phyloP scores from a whole-genome alignment of 2,113 vertebrate species.

The Salminus brasiliensis region DNA sequence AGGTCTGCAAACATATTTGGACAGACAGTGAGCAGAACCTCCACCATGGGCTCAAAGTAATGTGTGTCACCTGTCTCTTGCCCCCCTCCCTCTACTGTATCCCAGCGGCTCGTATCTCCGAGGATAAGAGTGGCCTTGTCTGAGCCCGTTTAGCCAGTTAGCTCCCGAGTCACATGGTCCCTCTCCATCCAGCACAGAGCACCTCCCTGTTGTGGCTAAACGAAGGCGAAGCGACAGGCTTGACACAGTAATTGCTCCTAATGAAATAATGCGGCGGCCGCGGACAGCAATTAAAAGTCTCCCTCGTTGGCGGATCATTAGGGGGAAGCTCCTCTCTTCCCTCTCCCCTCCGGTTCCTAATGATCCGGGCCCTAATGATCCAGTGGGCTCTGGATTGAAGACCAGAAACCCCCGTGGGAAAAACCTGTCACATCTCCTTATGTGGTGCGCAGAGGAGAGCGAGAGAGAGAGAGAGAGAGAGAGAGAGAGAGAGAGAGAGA shows the following conservation, averaged over 20 bases:
- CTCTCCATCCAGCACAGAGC: conserved; percentile 60
- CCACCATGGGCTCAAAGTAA: too few relatives aligned
- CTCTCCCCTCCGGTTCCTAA: conserved; percentile 73
- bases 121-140: conserved; percentile 39
- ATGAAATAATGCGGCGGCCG: conserved; percentile 77
- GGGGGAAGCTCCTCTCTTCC: conserved; percentile 68
- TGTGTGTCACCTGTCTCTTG: too few relatives aligned
- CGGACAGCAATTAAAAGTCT: conserved; percentile 80
- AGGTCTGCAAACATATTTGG: too few relatives aligned
- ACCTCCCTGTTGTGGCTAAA: conserved; percentile 66
- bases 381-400: conserved; percentile 65
- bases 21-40: too few relatives aligned
- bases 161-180: conserved; percentile 63
- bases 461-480: neutral
- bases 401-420: conserved; percentile 60
- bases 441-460: conserved; percentile 52
- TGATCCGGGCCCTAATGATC: conserved; percentile 68
- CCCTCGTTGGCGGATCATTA: conserved; percentile 71
- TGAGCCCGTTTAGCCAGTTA: conserved; percentile 64
- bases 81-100: neutral
- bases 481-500: neutral
- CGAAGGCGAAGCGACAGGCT: conserved; percentile 69
- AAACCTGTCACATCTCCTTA: conserved; percentile 58
- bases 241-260: conserved; percentile 78
- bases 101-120: neutral